Evolutionary conservation across 2,797 vertebrate species (phyloP).

Genomic region (Sphenodon punctatus): DNA sequence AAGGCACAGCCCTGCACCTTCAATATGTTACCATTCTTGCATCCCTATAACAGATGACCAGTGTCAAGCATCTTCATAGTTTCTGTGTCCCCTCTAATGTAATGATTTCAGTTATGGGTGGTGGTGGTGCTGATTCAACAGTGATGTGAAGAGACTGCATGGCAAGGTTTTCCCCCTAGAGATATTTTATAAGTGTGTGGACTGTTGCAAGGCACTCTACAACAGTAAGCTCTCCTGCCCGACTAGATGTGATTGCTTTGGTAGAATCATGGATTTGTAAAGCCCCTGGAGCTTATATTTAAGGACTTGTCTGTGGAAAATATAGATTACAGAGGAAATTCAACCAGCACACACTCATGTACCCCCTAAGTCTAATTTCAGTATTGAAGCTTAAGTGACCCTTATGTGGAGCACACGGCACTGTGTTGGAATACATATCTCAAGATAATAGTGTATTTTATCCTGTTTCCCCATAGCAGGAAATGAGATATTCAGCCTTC

Average conservation of each 20-base stretch:
- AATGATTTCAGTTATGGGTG: background rate
- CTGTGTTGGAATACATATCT: no score
- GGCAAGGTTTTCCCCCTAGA: background rate
- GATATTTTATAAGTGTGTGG: no score
- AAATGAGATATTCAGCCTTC: no score
- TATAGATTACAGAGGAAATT: background rate
- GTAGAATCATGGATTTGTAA: background rate
- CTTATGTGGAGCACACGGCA: no score
- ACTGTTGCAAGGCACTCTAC: background rate
- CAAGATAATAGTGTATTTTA: no score
- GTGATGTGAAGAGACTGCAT: background rate
- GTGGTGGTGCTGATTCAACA: background rate
- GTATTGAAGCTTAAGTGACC: no score
- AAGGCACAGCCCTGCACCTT: background rate
- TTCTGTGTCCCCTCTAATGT: background rate
- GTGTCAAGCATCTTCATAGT: background rate
- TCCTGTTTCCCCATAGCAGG: no score
- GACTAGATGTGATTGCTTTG: background rate
- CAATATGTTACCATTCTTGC: background rate
- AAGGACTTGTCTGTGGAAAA: background rate
- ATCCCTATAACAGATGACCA: background rate
- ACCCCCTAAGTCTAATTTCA: no score
- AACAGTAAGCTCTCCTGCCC: background rate
- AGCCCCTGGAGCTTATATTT: background rate
- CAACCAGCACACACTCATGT: no score